A percentile compares a stretch with the other conserved stretches of the same genome.
These are phyloP conservation scores for Machimus rusticus DNA, from an alignment of 2,888 invertebrate species.

Conservation along the genomic window DNA sequence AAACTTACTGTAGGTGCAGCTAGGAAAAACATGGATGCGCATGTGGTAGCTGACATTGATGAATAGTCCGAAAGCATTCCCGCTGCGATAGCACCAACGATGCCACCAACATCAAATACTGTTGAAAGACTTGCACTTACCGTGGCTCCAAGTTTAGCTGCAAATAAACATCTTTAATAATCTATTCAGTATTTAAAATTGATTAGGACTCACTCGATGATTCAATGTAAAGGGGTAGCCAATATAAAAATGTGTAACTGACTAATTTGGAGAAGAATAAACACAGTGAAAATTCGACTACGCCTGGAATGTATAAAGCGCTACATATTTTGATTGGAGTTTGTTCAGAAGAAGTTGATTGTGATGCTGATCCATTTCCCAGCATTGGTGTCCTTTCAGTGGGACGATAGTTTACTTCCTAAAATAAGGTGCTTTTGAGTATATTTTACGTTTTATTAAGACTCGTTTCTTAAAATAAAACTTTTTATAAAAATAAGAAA, in stretches of 20 bases:
- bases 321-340: conserved; percentile 56
- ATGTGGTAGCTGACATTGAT: conserved; percentile 88
- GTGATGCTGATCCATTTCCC: conserved; percentile 47
- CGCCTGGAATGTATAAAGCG: conserved; percentile 89
- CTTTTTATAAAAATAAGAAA: no score
- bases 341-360: conserved; percentile 46
- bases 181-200: not conserved
- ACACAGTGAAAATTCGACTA: conserved; percentile 89
- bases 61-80: conserved; percentile 85
- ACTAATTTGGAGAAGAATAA: conserved; percentile 96
- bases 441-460: not conserved
- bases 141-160: conserved; percentile 73
- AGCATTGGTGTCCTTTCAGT: conserved; percentile 62
- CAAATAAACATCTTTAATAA: not conserved
- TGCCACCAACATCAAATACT: conserved; percentile 90
- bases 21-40: conserved; percentile 78
- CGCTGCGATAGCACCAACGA: conserved; percentile 86
- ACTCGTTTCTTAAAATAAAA: no score
- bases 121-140: conserved; percentile 80
- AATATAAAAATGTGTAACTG: conserved; percentile 95
- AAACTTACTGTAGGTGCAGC: conserved; percentile 80
- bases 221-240: conserved; percentile 91
- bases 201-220: conserved; percentile 75
- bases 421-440: conserved; percentile 34
- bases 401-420: conserved; percentile 60